Evolutionary conservation across 2,113 vertebrate species (phyloP).

Genomic region (Spea multiplicata): DNA sequence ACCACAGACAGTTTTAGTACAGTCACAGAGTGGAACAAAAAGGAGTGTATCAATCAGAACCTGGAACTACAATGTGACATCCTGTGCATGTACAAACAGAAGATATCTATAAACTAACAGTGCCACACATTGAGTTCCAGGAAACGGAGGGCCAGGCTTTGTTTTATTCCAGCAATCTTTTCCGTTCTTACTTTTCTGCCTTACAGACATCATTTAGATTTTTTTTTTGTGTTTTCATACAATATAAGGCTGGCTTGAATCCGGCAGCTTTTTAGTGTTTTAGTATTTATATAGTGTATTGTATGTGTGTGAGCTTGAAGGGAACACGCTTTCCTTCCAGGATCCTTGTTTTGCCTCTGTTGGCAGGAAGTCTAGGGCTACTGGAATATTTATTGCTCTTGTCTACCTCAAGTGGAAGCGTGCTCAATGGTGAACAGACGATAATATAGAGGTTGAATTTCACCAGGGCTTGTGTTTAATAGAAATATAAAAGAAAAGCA

Average conservation of each 20-base stretch:
- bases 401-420: neutral
- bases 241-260: neutral
- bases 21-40: slow-evolving; percentile 33
- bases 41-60: slow-evolving; percentile 1
- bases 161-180: slow-evolving; percentile 3
- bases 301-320: slow-evolving; percentile 47
- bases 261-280: slow-evolving; percentile 7
- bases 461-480: slow-evolving; percentile 24
- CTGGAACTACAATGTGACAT: neutral
- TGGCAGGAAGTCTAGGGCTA: slow-evolving; percentile 39
- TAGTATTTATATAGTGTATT: slow-evolving; percentile 39
- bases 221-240: neutral
- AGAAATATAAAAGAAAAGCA: slow-evolving; percentile 49
- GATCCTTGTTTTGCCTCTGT: neutral
- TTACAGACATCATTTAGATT: neutral
- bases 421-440: neutral
- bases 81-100: slow-evolving; percentile 1
- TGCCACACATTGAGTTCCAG: slow-evolving; percentile 5
- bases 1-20: slow-evolving; percentile 12
- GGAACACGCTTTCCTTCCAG: slow-evolving; percentile 35
- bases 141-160: neutral
- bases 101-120: slow-evolving; percentile 23
- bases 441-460: slow-evolving; percentile 39
- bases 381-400: neutral
- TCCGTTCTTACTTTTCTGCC: neutral